phyloP scores from a whole-genome alignment of 2,113 vertebrate genomes.

The Silurus asotus region DNA sequence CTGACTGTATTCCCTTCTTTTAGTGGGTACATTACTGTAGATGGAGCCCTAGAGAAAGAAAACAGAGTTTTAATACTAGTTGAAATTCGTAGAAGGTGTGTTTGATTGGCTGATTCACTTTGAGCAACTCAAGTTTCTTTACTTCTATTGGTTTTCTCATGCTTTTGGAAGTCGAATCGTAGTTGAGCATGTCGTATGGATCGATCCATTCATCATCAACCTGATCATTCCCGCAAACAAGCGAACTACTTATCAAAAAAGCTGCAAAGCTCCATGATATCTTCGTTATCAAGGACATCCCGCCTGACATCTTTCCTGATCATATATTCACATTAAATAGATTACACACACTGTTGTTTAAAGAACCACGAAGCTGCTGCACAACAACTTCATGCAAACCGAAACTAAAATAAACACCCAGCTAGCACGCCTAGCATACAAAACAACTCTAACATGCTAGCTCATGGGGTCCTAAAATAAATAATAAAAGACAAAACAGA shows the following conservation, averaged over 20 bases:
- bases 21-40: slow-evolving; percentile 64
- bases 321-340: background rate
- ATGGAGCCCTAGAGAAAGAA: slow-evolving; percentile 51
- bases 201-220: slow-evolving; percentile 66
- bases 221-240: background rate
- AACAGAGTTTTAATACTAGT: background rate
- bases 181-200: slow-evolving; percentile 71
- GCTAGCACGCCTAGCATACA: background rate
- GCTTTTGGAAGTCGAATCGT: slow-evolving; percentile 61
- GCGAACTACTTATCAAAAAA: background rate
- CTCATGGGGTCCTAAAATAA: too few relatives aligned
- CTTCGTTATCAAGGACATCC: background rate
- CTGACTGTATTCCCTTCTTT: slow-evolving; percentile 60
- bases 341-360: background rate
- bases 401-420: background rate
- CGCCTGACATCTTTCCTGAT: background rate
- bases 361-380: background rate
- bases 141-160: slow-evolving; percentile 69
- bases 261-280: too few relatives aligned
- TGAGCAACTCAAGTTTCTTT: background rate
- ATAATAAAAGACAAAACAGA: background rate
- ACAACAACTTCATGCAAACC: background rate
- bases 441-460: background rate
- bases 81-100: too few relatives aligned
- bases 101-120: background rate